phyloP scores from a whole-genome alignment of 2,797 vertebrate species.

The Clarias pachynema region DNA sequence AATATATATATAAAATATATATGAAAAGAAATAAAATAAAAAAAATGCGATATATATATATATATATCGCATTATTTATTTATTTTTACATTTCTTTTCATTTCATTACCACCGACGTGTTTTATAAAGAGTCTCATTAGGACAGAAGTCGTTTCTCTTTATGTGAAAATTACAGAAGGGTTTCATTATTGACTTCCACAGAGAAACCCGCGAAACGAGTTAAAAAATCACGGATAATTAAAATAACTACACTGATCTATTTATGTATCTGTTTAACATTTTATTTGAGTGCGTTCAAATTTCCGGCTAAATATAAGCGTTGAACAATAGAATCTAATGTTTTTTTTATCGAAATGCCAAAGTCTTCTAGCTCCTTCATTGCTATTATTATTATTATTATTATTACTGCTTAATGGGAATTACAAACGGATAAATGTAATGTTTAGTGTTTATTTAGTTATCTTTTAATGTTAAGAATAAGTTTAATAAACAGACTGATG shows the following conservation, averaged over 20 bases:
- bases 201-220: background rate
- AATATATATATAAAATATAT: no score
- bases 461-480: no score
- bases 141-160: background rate
- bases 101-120: background rate
- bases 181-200: background rate
- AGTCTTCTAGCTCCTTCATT: background rate
- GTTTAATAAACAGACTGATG: no score
- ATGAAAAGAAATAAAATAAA: no score
- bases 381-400: no score
- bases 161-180: background rate
- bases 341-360: background rate
- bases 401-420: no score
- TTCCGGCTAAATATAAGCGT: background rate
- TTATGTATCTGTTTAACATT: background rate
- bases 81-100: no score
- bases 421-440: no score
- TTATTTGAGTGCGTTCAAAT: background rate
- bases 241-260: background rate
- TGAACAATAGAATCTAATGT: background rate
- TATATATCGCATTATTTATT: background rate
- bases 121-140: background rate
- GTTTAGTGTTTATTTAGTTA: no score
- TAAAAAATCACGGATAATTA: background rate
- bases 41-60: no score